Conservation (phyloP, 2,888 invertebrate species). For the Melikaiella ostensackeni region DNA sequence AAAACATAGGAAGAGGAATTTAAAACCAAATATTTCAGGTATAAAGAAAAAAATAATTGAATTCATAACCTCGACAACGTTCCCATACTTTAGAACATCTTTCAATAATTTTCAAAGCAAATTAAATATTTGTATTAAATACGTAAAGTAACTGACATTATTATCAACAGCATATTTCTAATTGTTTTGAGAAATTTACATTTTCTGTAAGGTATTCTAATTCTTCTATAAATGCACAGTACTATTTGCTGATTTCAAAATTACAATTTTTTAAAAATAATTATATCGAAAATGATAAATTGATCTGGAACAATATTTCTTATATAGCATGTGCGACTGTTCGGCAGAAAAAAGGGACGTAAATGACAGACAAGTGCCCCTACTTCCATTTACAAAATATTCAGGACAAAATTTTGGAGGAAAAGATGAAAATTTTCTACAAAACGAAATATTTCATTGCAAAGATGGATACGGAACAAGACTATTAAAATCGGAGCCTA, state of each 20-base stretch:
- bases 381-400: background rate
- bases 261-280: background rate
- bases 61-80: background rate
- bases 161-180: no score
- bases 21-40: background rate
- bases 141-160: no score
- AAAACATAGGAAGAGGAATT: background rate
- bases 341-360: background rate
- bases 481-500: background rate
- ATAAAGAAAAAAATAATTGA: background rate
- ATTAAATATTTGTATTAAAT: background rate
- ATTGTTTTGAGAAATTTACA: no score
- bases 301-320: background rate
- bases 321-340: background rate
- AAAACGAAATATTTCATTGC: background rate
- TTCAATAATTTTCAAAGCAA: background rate
- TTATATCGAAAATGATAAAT: background rate
- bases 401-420: background rate
- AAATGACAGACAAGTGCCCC: background rate
- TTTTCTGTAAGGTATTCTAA: no score
- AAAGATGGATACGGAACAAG: slow-evolving; percentile 2
- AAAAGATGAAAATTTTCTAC: background rate
- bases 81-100: background rate
- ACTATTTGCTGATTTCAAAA: no score
- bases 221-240: no score